These are phyloP conservation scores for Nephrotoma flavescens DNA, from an alignment of 2,888 invertebrate species.

Conservation along the genomic window DNA sequence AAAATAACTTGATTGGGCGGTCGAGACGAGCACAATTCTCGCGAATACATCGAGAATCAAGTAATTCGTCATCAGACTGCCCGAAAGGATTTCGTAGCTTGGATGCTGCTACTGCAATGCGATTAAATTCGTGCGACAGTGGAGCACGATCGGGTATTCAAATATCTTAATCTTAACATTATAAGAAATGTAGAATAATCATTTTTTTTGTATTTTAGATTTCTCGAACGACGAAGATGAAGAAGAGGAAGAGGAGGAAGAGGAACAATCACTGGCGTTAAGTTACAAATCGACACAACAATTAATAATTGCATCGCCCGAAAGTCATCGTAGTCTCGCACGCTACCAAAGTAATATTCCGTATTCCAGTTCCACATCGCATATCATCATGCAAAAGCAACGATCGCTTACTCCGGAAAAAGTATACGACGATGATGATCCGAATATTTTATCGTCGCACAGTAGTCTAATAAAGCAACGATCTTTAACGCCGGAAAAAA, in stretches of 20 bases:
- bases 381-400: conserved; percentile 18
- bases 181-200: background rate
- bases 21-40: conserved; percentile 41
- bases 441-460: conserved; percentile 23
- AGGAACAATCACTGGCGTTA: conserved; percentile 11
- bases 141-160: conserved; percentile 31
- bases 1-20: conserved; percentile 22
- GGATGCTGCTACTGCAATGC: conserved; percentile 37
- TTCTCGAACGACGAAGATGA: conserved; percentile 40
- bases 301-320: background rate
- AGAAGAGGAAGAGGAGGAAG: conserved; percentile 36
- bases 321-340: background rate
- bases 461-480: conserved; percentile 27
- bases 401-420: conserved; percentile 31
- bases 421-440: conserved; percentile 19
- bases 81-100: conserved; percentile 48
- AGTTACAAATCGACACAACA: conserved; percentile 10
- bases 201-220: conserved; percentile 19
- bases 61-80: conserved; percentile 38
- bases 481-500: conserved; percentile 30
- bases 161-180: background rate
- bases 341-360: background rate
- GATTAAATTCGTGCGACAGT: conserved; percentile 34
- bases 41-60: conserved; percentile 31
- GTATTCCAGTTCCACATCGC: conserved; percentile 1